Base-by-base conservation (phyloP, 2,888 invertebrate genomes). In the Gerris lacustris region DNA sequence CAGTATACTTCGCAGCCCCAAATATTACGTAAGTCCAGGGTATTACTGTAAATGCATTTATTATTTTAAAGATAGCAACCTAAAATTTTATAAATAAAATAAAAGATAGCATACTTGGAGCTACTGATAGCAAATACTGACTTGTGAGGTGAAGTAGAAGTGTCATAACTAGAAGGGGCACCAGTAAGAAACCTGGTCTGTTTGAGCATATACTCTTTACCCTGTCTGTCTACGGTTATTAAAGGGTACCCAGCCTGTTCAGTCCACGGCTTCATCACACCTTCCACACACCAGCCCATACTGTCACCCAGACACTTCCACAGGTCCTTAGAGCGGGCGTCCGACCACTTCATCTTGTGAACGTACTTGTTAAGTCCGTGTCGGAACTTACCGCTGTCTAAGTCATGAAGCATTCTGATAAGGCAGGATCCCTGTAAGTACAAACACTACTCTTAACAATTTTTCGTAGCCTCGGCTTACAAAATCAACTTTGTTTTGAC, bases 361-460 rank as follows among this genome's bases (percentile, higher is more conserved):
- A 55, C 55, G 55, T 55, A 55, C 11, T 9, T 15, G 55, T 86
- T 86, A 0, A 93, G 87, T 0, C 88, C 92, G n/a, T 81, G 81
- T 69, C 86, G 85, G 80, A 96, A 95, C 47, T 83, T 84, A 5
- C 86, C 86, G 64, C 85, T 82, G 0, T 89, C 88, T 67, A 93
- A 89, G 67, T 87, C 84, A 80, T 95, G 92, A 76, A 96, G 80
- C 96, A 96, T 96, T 68, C 94, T 84, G 71, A 96, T 84, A 6
- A 96, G 82, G 0, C 94, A 88, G 0, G 92, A 88, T n/a, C 94
- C 94, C 90, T 91, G 76, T 44, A 78, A 79, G 71, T 68, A 72
- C 1, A 31, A 31, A 55, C 31, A 31, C 31, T 31, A 31, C 31
- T 31, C 31, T 31, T 31, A 31, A 31, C 31, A 31, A 4, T 31